Base-by-base conservation (phyloP, 2,888 invertebrate genomes). In the Orthosia gothica region DNA sequence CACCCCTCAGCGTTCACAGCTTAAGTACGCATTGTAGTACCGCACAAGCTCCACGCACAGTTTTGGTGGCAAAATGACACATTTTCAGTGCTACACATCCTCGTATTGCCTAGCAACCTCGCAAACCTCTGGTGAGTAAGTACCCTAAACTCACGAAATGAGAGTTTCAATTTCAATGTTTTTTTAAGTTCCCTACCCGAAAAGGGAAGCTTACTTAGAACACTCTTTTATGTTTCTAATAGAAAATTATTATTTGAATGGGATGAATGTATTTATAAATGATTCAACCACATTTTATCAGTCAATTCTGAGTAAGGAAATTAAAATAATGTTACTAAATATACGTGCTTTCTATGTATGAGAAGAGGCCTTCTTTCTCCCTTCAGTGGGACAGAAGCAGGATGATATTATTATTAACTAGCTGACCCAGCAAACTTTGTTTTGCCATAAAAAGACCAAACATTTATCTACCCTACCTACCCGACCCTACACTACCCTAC, bases 161-260 rank as follows among this genome's bases (percentile, higher is more conserved):
- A 75, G 58, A 57, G 59, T 55, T 67, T 69, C 69, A 69, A 71
- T 69, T 71, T 67, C 63, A 73, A 71, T 74, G 58, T 69, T 65
- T 73, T 78, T 81, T 70, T 78, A 64, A 67, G 68, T 75, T 66
- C 12, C 54, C 65, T 57, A 59, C 15, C 54, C n/a, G 13, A 73
- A 73, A 67, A 65, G 57, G 57, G 52, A 64, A 69, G 9, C 57
- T 67, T 40, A 54, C 59, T 52, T 49, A 55, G 64, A 55, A 55
- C 5, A 52, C n/a, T 18, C 32, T 76, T 81, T 79, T 58, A 54
- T 52, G 54, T 70, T 61, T 9, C 26, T 74, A 65, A 59, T 74
- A 54, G 45, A 74, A 23, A 26, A 80, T 50, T 40, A 80, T 50
- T 77, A 61, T 80, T 55, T 77, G 45, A 47, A 79, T 47, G 57